phyloP scores from a whole-genome alignment of 1,140 invertebrate species.

The Arctopsyche grandis region DNA sequence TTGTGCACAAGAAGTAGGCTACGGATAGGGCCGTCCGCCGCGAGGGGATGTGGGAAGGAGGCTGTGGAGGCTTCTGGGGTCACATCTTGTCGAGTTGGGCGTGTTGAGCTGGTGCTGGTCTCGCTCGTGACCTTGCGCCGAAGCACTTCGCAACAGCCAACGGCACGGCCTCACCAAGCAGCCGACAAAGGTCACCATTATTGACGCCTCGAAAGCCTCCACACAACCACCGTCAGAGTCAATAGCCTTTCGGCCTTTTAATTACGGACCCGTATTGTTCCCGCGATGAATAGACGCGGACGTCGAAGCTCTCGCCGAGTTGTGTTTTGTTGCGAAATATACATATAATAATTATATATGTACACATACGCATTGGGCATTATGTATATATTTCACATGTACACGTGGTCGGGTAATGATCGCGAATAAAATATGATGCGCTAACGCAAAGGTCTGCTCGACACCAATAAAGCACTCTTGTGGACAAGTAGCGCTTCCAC shows the following conservation, averaged over 20 bases:
- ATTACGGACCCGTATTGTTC: slow-evolving; percentile 14
- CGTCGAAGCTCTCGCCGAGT: not conserved
- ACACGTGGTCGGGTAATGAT: slow-evolving; percentile 10
- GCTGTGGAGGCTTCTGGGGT: slow-evolving; percentile 46
- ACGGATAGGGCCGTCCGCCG: not conserved
- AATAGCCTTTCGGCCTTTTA: slow-evolving; percentile 35
- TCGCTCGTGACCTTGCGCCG: slow-evolving; percentile 16
- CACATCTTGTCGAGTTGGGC: slow-evolving; percentile 34
- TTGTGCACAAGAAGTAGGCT: slow-evolving; percentile 40
- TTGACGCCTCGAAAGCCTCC: slow-evolving; percentile 26
- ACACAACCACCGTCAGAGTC: slow-evolving; percentile 5
- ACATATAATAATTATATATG: not conserved
- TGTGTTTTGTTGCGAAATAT: not conserved
- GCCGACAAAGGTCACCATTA: slow-evolving; percentile 35
- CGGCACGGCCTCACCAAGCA: slow-evolving; percentile 14
- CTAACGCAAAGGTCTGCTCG: slow-evolving; percentile 22
- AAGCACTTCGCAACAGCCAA: slow-evolving; percentile 1
- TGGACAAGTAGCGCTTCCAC: not conserved
- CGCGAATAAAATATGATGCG: slow-evolving; percentile 24
- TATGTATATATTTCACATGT: not conserved
- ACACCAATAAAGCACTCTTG: not conserved
- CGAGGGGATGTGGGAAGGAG: slow-evolving; percentile 45
- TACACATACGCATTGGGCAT: too few species aligned
- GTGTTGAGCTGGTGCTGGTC: slow-evolving; percentile 25
- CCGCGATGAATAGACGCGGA: not conserved